These are phyloP conservation scores for Epirrhoe tristata DNA, from an alignment of 2,888 invertebrate species.

Conservation along the genomic window DNA sequence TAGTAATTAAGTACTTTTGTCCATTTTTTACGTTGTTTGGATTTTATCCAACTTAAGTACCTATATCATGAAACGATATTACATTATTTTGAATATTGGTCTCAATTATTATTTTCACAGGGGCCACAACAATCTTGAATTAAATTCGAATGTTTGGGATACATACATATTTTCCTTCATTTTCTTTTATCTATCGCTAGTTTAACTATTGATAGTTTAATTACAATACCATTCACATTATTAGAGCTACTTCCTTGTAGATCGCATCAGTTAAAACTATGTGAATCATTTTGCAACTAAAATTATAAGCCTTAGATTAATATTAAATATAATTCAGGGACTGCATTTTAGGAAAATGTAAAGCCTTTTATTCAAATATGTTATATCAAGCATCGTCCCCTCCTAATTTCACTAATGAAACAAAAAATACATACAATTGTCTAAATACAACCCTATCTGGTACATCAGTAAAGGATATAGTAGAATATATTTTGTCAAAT, in stretches of 20 bases:
- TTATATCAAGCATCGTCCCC: conserved; percentile 48
- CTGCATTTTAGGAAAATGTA: conserved; percentile 47
- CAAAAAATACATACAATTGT: conserved; percentile 70
- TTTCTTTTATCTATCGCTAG: conserved; percentile 57
- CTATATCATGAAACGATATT: not conserved
- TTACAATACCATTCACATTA: conserved; percentile 30
- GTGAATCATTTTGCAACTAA: conserved; percentile 22
- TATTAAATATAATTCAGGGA: conserved; percentile 50
- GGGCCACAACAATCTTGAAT: conserved; percentile 49
- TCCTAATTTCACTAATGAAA: conserved; percentile 54
- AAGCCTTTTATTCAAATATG: conserved; percentile 54
- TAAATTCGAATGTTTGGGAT: conserved; percentile 52
- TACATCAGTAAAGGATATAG: conserved; percentile 49
- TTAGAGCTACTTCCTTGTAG: not conserved
- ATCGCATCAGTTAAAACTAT: not conserved
- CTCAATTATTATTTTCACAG: conserved; percentile 39
- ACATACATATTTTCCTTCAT: conserved; percentile 43
- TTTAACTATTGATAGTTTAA: conserved; percentile 64
- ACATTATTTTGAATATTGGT: conserved; percentile 15
- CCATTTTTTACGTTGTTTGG: conserved; percentile 35
- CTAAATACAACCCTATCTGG: conserved; percentile 70
- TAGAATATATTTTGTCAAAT: conserved; percentile 27
- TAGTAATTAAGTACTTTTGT: conserved; percentile 11
- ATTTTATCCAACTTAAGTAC: conserved; percentile 34
- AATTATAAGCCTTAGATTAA: conserved; percentile 30